These are phyloP conservation scores for Microtus pennsylvanicus DNA, from an alignment of 2,113 vertebrate species.

Conservation along the genomic window DNA sequence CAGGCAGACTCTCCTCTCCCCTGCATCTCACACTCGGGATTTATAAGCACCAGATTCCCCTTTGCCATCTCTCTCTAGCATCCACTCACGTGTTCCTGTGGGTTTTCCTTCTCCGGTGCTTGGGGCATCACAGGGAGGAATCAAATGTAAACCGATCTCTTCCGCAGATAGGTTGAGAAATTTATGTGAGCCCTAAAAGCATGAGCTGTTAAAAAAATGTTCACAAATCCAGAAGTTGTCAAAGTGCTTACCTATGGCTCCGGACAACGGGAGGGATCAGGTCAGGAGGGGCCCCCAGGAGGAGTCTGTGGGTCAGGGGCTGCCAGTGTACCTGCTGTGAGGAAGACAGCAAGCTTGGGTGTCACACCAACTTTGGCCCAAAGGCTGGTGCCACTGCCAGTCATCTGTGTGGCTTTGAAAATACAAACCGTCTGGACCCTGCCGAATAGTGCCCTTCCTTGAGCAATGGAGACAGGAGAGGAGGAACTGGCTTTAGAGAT, in stretches of 20 bases:
- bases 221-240: neutral
- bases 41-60: conserved; percentile 38
- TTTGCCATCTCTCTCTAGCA: neutral
- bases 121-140: neutral
- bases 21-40: neutral
- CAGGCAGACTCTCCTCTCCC: neutral
- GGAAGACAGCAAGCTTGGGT: neutral
- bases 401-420: conserved; percentile 6
- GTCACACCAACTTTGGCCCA: neutral
- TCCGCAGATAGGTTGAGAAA: conserved; percentile 35
- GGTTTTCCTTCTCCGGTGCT: conserved; percentile 13
- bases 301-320: neutral
- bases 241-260: neutral
- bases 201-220: conserved; percentile 54
- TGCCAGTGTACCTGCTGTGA: neutral
- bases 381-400: neutral
- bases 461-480: neutral
- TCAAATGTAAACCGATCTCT: neutral
- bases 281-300: neutral
- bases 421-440: neutral
- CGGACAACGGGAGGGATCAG: neutral
- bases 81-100: neutral
- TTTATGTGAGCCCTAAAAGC: neutral
- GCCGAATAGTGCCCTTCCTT: neutral
- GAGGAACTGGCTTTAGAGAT: neutral